phyloP scores from a whole-genome alignment of 2,113 vertebrate genomes.

The Pseudorectes ferrugineus region DNA sequence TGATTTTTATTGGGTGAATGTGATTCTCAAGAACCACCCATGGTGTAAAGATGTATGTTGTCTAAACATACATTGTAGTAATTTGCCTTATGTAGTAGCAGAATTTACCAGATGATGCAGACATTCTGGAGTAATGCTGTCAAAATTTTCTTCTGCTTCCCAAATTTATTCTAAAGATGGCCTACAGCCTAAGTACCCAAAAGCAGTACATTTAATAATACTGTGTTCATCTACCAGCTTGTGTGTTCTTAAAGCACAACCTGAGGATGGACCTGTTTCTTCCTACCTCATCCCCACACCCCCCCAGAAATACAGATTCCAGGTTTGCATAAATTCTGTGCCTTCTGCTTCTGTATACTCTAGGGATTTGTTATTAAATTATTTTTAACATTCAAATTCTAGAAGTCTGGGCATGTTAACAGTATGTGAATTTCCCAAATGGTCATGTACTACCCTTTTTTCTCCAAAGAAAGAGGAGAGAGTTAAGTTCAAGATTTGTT shows the following conservation, averaged over 20 bases:
- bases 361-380: not conserved
- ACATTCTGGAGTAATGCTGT: not conserved
- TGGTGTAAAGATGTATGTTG: not conserved
- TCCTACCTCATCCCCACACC: not conserved
- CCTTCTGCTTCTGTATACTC: not conserved
- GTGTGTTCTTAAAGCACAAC: not conserved
- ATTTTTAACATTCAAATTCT: not conserved
- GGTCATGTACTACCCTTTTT: not conserved
- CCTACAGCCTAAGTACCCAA: not conserved
- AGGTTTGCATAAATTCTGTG: not conserved
- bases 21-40: conserved; percentile 14
- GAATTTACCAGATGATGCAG: not conserved
- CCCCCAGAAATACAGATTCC: not conserved
- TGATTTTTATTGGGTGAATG: conserved; percentile 44
- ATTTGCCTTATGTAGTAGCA: not conserved
- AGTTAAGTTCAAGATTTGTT: conserved; percentile 54
- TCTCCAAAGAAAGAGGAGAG: conserved; percentile 13
- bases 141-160: not conserved
- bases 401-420: not conserved
- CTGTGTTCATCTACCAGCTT: not conserved
- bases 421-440: not conserved
- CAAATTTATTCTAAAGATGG: not conserved
- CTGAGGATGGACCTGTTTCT: not conserved
- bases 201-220: not conserved
- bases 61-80: conserved; percentile 1